Percentiles rank a stretch among this genome's conserved stretches.
These are phyloP conservation scores for Coptodon bakossiorum DNA, from an alignment of 2,113 vertebrate genomes.

Conservation along the genomic window DNA sequence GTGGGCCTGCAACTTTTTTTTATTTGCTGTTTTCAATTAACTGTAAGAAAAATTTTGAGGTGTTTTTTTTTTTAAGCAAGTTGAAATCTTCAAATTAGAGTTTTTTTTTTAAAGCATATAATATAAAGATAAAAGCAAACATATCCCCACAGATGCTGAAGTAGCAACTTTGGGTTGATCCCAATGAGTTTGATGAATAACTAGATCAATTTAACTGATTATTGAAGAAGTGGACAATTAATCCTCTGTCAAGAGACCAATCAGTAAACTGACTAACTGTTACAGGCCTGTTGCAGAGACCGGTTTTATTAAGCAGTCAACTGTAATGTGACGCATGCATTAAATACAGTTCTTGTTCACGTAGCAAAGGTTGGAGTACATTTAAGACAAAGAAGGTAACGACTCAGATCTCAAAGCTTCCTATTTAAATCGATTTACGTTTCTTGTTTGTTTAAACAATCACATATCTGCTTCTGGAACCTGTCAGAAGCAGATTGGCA, in stretches of 20 bases:
- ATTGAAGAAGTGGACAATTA: neutral
- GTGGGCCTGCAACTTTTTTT: neutral
- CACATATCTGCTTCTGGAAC: neutral
- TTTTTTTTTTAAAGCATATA: neutral
- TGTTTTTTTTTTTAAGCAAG: neutral
- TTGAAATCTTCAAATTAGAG: neutral
- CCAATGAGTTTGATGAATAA: neutral
- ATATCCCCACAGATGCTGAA: no score
- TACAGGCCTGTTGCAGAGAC: neutral
- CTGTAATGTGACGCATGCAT: neutral
- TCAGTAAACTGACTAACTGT: neutral
- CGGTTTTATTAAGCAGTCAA: neutral
- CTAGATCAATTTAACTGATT: neutral
- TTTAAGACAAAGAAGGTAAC: neutral
- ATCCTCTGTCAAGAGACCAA: neutral
- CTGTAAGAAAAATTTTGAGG: neutral
- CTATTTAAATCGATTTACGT: neutral
- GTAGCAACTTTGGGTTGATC: neutral
- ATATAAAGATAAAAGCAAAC: neutral
- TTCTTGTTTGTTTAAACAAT: neutral
- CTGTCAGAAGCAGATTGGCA: neutral
- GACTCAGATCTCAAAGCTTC: neutral
- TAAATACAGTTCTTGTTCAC: neutral
- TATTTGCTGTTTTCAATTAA: neutral
- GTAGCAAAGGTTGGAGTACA: neutral